Evolutionary conservation across 2,797 vertebrate species (phyloP), one percentile per base, ranked within the genome.

Genomic region (Pangasius macronema): DNA sequence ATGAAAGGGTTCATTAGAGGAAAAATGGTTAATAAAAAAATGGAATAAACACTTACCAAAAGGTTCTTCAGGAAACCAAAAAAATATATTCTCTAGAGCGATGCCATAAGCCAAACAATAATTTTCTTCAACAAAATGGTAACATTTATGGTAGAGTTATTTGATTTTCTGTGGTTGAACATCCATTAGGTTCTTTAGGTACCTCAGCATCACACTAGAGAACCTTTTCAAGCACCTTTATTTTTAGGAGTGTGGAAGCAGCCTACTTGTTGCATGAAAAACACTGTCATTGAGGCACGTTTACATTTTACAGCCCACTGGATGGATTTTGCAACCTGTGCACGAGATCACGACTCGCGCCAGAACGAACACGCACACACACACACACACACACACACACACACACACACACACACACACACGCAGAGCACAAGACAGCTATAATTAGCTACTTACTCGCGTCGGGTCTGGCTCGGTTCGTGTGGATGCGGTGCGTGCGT

Each of bases 391-490:
- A 11, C 84, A 88, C 87, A 88, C 76, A 90, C 27, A 55, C 1
- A 11, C 51, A 79, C 3, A 13, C 76, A 57, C 51, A 33, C n/a
- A 79, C 9, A 20, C 49, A 55, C 8, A 53, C 42, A 68, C 75
- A 59, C 49, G 79, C 27, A 49, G 33, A 83, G 89, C 87, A 87
- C 68, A 91, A 46, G 33, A 82, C 87, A 91, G 86, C 91, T 91
- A 91, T 46, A 89, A 88, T 85, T 91, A 89, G 90, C 85, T 90
- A 91, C 91, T 92, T 88, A 89, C 91, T 89, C 89, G 89, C 87
- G 88, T 86, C 82, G 90, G 87, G 86, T 91, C 87, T 87, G 90
- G 86, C 87, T 92, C 87, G 90, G 89, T 88, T 91, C 89, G 86
- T 85, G 89, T 87, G 90, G 85, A 87, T 87, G 85, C 79, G 80